Evolutionary conservation across 1,140 invertebrate genomes (phyloP), one percentile per base, ranked within the genome.

Genomic region (Ceratina japonica): DNA sequence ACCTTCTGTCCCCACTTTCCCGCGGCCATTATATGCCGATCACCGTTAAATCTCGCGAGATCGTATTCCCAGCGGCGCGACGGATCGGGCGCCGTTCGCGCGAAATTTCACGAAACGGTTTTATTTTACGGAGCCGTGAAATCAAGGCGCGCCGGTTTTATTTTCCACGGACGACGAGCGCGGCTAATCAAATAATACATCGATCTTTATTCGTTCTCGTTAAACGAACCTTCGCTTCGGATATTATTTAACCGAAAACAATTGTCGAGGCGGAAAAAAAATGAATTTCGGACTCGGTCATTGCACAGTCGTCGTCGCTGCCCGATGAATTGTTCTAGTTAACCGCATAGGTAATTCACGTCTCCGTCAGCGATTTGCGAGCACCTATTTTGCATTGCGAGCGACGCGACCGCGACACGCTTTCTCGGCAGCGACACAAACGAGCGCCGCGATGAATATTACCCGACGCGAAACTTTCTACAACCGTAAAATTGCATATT

Each of bases 401-500:
- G 51, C 37, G 37, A 44, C 37, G 37, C 37, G 37, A 10, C 27
- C 52, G 18, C 24, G 72, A 51, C 72, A 37, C 44, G 72, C 5
- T 18, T 65, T 52, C 24, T 56, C 72, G 61, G 65, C 61, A 37
- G 61, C 51, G 15, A 58, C 18, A 20, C 62, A 27, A 66, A 68
- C 31, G 52, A 37, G 16, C 51, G 7, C 27, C 2, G 15, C 31
- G 37, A 74, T 64, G 73, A 75, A 75, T 65, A 51, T 66, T 49
- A 75, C 51, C 10, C 12, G 27, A 44, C 10, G 73, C 20, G 51
- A 7, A 66, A 56, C 62, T 44, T 44, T 65, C 51, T 27, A 8
- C 52, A 44, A 22, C 73, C 63, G 52, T 68, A 59, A 68, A 75
- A 75, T 75, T 75, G 74, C 54, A 69, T 75, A 75, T 75, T 75